These are phyloP conservation scores for Drosophila pandora DNA, from an alignment of 1,140 invertebrate genomes.

Conservation along the genomic window DNA sequence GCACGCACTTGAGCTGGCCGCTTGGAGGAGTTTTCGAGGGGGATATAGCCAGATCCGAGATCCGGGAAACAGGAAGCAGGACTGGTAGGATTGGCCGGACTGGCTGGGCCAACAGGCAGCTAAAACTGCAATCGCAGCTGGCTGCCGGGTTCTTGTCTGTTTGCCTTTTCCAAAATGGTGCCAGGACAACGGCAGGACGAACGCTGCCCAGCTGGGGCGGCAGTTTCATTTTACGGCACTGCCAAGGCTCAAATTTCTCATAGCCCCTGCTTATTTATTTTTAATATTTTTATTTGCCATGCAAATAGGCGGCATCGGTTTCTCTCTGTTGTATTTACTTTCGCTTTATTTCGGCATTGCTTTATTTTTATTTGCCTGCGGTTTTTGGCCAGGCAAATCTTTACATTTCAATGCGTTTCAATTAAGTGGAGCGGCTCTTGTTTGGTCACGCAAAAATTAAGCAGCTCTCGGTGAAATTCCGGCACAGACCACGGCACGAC, in stretches of 20 bases:
- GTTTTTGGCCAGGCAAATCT: slow-evolving; percentile 52
- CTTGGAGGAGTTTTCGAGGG: neutral
- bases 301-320: slow-evolving; percentile 53
- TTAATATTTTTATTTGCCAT: slow-evolving; percentile 74
- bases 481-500: neutral
- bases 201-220: slow-evolving; percentile 23
- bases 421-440: slow-evolving; percentile 52
- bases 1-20: slow-evolving; percentile 64
- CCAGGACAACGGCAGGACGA: neutral
- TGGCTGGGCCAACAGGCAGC: slow-evolving; percentile 38
- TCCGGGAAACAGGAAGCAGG: neutral
- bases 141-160: slow-evolving; percentile 27
- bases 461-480: slow-evolving; percentile 11
- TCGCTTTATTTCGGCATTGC: slow-evolving; percentile 22
- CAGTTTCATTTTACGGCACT: slow-evolving; percentile 4
- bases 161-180: slow-evolving; percentile 9
- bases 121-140: slow-evolving; percentile 76
- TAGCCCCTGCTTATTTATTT: slow-evolving; percentile 66
- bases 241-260: slow-evolving; percentile 48
- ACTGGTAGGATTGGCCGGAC: slow-evolving; percentile 9
- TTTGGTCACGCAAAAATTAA: slow-evolving; percentile 48
- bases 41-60: neutral
- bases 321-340: slow-evolving; percentile 21
- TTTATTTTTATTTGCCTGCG: slow-evolving; percentile 63
- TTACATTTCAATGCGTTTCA: slow-evolving; percentile 73